Evolutionary conservation across 2,888 invertebrate genomes (phyloP).

Genomic region (Trypoxylon attenuatum): DNA sequence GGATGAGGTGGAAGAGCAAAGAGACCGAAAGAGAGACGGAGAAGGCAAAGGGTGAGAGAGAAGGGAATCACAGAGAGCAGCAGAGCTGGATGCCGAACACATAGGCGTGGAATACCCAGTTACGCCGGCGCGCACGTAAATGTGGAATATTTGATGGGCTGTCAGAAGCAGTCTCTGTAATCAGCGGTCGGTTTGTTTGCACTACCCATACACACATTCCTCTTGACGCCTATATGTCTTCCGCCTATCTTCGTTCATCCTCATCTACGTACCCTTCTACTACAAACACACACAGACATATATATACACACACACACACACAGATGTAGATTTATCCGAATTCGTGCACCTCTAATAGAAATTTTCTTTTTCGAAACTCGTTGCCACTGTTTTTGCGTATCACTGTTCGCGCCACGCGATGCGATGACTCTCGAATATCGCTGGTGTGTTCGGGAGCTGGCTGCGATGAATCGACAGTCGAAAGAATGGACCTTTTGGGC

Average conservation of each 20-base stretch:
- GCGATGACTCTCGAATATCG: no score
- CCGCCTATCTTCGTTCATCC: slow-evolving; percentile 36
- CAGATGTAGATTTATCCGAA: slow-evolving; percentile 6
- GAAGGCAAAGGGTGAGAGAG: slow-evolving; percentile 29
- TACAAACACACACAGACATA: slow-evolving; percentile 3
- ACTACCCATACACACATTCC: slow-evolving; percentile 65
- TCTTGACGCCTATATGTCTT: slow-evolving; percentile 41
- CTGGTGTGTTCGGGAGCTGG: no score
- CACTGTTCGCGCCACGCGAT: no score
- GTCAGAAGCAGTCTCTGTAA: slow-evolving; percentile 73
- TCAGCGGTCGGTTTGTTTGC: slow-evolving; percentile 73
- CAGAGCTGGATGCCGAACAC: slow-evolving; percentile 58
- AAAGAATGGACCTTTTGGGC: no score
- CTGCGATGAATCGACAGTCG: no score
- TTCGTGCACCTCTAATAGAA: slow-evolving; percentile 8
- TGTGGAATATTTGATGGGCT: slow-evolving; percentile 73
- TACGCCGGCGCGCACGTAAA: slow-evolving; percentile 72
- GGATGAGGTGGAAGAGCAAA: not conserved
- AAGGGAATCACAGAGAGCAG: no score
- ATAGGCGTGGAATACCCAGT: slow-evolving; percentile 68
- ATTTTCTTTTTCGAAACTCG: not conserved
- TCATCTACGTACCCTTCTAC: not conserved
- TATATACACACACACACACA: not conserved
- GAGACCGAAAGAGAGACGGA: slow-evolving; percentile 27
- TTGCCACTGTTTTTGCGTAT: no score